phyloP scores from a whole-genome alignment of 2,888 invertebrate genomes.

The Cheilosia vulpina region DNA sequence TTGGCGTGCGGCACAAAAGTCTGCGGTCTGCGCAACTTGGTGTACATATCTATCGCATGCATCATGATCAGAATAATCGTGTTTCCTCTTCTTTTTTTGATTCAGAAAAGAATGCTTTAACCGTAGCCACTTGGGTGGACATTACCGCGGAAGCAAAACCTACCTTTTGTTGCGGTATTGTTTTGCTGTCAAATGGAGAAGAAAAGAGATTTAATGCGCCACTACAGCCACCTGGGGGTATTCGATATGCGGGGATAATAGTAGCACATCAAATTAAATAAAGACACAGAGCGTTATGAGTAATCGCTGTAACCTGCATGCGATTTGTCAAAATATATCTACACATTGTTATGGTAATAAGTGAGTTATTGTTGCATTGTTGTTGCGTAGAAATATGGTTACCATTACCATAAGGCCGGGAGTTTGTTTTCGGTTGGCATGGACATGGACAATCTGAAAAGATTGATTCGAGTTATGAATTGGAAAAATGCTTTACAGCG shows the following conservation, averaged over 20 bases:
- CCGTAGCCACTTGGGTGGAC: conserved; percentile 29
- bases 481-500: background rate
- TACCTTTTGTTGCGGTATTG: conserved; percentile 30
- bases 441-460: conserved; percentile 6
- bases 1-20: conserved; percentile 37
- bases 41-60: conserved; percentile 1
- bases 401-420: background rate
- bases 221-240: conserved; percentile 17
- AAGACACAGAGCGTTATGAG: conserved; percentile 29
- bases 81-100: conserved; percentile 3
- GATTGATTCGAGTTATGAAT: background rate
- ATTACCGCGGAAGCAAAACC: conserved; percentile 40
- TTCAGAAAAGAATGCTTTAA: conserved; percentile 10
- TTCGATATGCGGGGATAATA: conserved; percentile 14
- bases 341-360: conserved; percentile 39
- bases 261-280: conserved; percentile 11
- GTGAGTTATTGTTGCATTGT: conserved; percentile 19
- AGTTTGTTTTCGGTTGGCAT: background rate
- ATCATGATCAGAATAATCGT: conserved; percentile 9
- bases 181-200: conserved; percentile 14
- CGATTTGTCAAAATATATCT: conserved; percentile 46
- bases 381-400: conserved; percentile 4
- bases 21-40: conserved; percentile 15
- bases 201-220: conserved; percentile 17
- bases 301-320: conserved; percentile 35